Conservation (phyloP, 2,797 vertebrate species). For the Botia almorhae region DNA sequence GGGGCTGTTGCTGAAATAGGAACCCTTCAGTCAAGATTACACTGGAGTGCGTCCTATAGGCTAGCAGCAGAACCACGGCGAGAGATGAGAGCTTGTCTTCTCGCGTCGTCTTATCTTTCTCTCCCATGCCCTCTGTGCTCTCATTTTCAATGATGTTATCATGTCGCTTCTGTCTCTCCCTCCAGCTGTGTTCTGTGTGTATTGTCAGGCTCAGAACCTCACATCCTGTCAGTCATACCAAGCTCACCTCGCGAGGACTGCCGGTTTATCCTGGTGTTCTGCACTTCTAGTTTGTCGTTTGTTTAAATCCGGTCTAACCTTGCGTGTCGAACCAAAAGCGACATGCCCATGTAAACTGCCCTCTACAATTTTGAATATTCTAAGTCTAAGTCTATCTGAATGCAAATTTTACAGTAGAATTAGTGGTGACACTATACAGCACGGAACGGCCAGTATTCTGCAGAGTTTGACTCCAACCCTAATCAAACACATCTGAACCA, state of each 20-base stretch:
- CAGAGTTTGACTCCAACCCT: too few species aligned
- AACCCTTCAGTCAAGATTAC: constrained; percentile 52
- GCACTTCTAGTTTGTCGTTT: constrained; percentile 1
- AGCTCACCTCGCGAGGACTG: constrained; percentile 1
- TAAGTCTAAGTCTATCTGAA: too few species aligned
- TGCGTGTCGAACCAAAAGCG: constrained; percentile 34
- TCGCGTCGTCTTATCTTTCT: constrained; percentile 31
- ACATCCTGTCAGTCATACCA: constrained; percentile 37
- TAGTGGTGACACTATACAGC: too few species aligned
- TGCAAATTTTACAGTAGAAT: too few species aligned
- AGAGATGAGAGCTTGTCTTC: constrained; percentile 35
- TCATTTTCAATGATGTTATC: constrained; percentile 37
- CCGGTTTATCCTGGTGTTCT: constrained; percentile 11
- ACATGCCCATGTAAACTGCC: not conserved
- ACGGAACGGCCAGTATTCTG: too few species aligned
- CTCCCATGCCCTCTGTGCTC: constrained; percentile 8
- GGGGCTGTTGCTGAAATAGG: constrained; percentile 63
- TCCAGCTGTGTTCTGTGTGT: constrained; percentile 34
- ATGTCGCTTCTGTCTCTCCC: constrained; percentile 19
- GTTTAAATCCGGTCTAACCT: constrained; percentile 32
- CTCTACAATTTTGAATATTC: too few species aligned
- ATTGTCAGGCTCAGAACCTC: constrained; percentile 22
- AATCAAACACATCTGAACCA: too few species aligned
- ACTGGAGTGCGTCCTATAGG: constrained; percentile 47
- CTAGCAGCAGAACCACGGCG: constrained; percentile 37